Evolutionary conservation across 2,797 vertebrate species (phyloP).

Genomic region (Heliangelus exortis): DNA sequence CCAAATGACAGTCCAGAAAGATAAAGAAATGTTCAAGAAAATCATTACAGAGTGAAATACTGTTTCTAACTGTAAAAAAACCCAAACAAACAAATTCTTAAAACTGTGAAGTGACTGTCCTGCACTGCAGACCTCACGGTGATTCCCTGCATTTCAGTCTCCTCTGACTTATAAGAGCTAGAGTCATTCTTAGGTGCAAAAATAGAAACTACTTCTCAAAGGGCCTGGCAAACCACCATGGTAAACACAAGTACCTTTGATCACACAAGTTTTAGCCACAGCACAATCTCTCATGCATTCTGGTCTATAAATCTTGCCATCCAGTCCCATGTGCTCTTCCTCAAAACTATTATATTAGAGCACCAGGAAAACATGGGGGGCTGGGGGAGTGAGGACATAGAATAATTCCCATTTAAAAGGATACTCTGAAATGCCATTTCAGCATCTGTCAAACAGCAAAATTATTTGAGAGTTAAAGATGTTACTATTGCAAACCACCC

Average conservation of each 20-base stretch:
- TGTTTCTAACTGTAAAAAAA: not conserved
- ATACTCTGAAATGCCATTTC: not conserved
- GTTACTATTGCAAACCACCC: not conserved
- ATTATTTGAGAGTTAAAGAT: constrained; percentile 1
- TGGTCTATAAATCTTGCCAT: not conserved
- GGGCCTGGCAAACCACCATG: not conserved
- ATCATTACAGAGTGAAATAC: not conserved
- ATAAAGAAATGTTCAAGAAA: not conserved
- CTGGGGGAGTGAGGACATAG: not conserved
- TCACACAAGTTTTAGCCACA: not conserved
- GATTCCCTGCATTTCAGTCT: not conserved
- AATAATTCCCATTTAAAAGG: not conserved
- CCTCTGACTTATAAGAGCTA: not conserved
- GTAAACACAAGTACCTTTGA: not conserved
- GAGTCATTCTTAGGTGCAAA: not conserved
- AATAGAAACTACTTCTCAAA: not conserved
- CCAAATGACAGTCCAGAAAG: not conserved
- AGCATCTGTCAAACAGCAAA: not conserved
- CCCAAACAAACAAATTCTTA: not conserved
- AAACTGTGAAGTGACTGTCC: not conserved
- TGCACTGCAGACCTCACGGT: not conserved
- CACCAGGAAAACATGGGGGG: not conserved
- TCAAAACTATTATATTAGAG: not conserved
- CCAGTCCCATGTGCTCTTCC: not conserved
- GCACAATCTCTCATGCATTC: not conserved